A percentile compares a stretch with the other conserved stretches of the same genome.
These are phyloP conservation scores for Ophion ventricosus DNA, from an alignment of 2,888 invertebrate genomes.

Conservation along the genomic window DNA sequence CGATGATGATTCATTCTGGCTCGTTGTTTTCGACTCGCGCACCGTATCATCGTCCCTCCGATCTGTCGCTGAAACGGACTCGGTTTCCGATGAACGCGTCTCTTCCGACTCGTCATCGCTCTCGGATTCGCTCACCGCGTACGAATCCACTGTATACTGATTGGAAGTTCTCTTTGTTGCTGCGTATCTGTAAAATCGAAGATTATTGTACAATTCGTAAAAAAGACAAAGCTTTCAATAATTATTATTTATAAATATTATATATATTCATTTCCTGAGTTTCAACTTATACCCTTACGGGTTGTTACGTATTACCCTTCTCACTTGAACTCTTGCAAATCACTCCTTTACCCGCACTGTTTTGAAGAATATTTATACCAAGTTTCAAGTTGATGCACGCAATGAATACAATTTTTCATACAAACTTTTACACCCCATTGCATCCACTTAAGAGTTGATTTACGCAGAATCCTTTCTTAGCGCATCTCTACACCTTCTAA, in stretches of 20 bases:
- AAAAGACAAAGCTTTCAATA: background rate
- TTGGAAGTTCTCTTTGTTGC: conserved; percentile 77
- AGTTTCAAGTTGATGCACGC: no score
- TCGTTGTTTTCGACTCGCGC: conserved; percentile 67
- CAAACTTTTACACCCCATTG: no score
- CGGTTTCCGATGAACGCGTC: conserved; percentile 77
- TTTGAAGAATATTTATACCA: no score
- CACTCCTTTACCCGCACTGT: no score
- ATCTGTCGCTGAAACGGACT: conserved; percentile 73
- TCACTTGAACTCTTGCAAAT: no score
- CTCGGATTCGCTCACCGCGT: conserved; percentile 83
- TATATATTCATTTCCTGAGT: background rate
- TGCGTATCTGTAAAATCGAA: conserved; percentile 73
- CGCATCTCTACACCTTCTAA: no score
- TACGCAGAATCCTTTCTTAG: no score
- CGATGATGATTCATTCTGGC: conserved; percentile 60
- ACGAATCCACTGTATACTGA: conserved; percentile 78
- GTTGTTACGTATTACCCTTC: no score
- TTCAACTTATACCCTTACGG: no score
- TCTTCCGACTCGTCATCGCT: conserved; percentile 84
- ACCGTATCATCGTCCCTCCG: conserved; percentile 70
- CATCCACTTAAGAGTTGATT: no score
- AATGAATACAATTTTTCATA: no score
- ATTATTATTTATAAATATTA: background rate
- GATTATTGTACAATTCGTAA: background rate